Conservation (phyloP, 2,113 vertebrate genomes). For the Leucopternis melanops region DNA sequence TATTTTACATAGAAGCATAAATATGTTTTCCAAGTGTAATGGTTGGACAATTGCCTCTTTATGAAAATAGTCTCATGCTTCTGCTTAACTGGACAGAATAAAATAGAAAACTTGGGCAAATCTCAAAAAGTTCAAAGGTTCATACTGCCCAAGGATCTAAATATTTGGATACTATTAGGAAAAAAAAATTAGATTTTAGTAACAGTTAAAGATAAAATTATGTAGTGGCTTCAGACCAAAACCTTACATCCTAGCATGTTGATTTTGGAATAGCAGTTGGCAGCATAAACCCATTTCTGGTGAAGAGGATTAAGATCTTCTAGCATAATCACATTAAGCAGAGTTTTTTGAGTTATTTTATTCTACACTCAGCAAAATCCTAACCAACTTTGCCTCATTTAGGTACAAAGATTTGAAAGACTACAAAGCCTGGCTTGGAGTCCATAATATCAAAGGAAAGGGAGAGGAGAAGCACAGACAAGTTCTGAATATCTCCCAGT, state of each 20-base stretch:
- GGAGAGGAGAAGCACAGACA: slow-evolving; percentile 80
- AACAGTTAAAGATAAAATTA: background rate
- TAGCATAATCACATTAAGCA: background rate
- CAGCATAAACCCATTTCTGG: background rate
- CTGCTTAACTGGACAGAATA: background rate
- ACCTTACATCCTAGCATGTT: background rate
- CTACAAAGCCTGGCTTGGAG: slow-evolving; percentile 89
- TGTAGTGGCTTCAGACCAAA: background rate
- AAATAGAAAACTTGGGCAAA: background rate
- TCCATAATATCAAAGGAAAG: slow-evolving; percentile 82
- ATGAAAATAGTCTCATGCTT: background rate
- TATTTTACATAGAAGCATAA: background rate
- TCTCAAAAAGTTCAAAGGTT: background rate
- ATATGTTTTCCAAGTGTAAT: background rate
- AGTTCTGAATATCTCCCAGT: slow-evolving; percentile 85
- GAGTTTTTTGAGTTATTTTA: background rate
- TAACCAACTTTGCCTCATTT: background rate
- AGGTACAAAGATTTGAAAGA: slow-evolving; percentile 91
- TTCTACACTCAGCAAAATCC: background rate
- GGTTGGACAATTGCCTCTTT: background rate
- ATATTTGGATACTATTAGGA: background rate
- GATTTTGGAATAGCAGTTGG: slow-evolving; percentile 29
- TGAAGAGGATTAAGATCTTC: background rate
- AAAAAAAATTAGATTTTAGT: background rate
- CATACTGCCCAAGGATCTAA: background rate